A percentile compares a stretch with the other conserved stretches of the same genome.
Evolutionary conservation across 2,797 vertebrate species (phyloP).

Genomic region (Pachyuromys duprasi): DNA sequence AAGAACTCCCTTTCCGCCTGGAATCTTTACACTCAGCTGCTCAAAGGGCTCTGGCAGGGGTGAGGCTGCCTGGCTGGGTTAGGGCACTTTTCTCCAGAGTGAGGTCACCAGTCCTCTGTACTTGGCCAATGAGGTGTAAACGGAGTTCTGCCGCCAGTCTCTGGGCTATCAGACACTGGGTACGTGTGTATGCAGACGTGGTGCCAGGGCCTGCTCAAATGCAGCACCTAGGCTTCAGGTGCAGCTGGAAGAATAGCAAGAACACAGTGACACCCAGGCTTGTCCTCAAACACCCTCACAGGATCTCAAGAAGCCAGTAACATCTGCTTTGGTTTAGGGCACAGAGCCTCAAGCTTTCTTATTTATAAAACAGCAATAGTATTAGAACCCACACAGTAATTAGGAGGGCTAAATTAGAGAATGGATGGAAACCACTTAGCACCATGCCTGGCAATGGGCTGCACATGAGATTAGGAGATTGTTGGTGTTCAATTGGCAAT

Average conservation of each 20-base stretch:
- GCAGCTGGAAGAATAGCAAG: neutral
- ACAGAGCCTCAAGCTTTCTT: neutral
- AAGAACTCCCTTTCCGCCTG: neutral
- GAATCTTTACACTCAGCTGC: neutral
- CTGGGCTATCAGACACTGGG: neutral
- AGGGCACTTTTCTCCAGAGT: constrained; percentile 67
- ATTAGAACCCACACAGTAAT: neutral
- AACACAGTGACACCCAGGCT: rapidly evolving
- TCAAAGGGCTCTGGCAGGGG: neutral
- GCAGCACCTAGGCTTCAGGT: neutral
- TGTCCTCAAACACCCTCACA: neutral
- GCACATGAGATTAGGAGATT: no score
- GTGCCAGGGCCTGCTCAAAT: neutral
- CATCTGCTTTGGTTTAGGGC: neutral
- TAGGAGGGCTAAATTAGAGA: neutral
- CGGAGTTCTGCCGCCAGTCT: constrained; percentile 71
- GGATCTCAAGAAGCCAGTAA: neutral
- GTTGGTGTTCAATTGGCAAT: neutral
- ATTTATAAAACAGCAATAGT: neutral
- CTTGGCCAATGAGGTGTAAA: constrained; percentile 42
- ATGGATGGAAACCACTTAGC: neutral
- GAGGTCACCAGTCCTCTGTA: constrained; percentile 6
- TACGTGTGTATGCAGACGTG: neutral
- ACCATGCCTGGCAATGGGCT: neutral
- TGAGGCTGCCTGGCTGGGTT: constrained; percentile 6